Evolutionary conservation across 2,888 invertebrate genomes (phyloP).

Genomic region (Pristionchus mayeri): DNA sequence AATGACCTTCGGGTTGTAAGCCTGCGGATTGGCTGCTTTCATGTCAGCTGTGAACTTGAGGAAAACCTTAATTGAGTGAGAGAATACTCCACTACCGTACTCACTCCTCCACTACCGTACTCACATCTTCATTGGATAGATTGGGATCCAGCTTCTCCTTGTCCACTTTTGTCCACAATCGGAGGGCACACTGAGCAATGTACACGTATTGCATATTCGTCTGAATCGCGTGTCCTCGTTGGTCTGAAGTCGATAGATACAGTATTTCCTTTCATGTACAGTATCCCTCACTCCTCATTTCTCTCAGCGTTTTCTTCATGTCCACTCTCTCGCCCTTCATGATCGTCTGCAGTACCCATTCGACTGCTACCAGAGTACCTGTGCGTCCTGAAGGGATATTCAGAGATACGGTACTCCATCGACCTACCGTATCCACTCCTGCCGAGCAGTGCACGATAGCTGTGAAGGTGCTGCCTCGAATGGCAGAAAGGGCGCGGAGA

Average conservation of each 20-base stretch:
- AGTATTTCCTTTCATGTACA: background rate
- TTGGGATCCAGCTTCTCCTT: background rate
- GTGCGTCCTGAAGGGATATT: slow-evolving; percentile 1
- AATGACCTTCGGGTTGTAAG: background rate
- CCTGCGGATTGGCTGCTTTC: background rate
- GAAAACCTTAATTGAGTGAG: background rate
- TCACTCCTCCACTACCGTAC: too few relatives aligned
- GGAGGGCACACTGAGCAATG: background rate
- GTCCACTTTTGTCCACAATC: slow-evolving; percentile 32
- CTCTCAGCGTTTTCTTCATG: slow-evolving; percentile 34
- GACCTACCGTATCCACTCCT: slow-evolving; percentile 51
- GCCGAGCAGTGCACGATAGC: slow-evolving; percentile 57
- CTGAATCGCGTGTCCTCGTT: slow-evolving; percentile 29
- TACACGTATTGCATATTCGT: slow-evolving; percentile 39
- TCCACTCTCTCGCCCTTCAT: slow-evolving; percentile 38
- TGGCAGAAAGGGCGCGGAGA: slow-evolving; percentile 49
- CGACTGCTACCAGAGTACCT: slow-evolving; percentile 28
- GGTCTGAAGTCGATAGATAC: background rate
- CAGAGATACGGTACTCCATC: background rate
- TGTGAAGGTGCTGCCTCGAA: slow-evolving; percentile 48
- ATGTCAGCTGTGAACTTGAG: background rate
- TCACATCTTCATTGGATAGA: slow-evolving; percentile 34
- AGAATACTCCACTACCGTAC: too few relatives aligned
- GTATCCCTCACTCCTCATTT: slow-evolving; percentile 37
- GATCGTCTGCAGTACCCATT: slow-evolving; percentile 9